Conservation (phyloP, 2,888 invertebrate genomes). For the Pristionchus mayeri region DNA sequence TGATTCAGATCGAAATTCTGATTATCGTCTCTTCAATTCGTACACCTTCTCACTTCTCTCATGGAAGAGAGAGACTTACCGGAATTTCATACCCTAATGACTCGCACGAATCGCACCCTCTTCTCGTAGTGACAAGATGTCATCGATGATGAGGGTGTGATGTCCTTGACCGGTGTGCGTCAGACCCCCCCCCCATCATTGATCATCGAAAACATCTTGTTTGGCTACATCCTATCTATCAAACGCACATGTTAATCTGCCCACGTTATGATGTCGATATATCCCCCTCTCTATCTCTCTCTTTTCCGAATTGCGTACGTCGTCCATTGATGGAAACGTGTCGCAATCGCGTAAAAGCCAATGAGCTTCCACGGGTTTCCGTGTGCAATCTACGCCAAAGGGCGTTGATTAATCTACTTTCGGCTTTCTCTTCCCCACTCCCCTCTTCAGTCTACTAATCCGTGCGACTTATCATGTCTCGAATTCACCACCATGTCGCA, state of each 20-base stretch:
- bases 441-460: background rate
- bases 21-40: too few relatives aligned
- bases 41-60: background rate
- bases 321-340: background rate
- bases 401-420: slow-evolving; percentile 20
- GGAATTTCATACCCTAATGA: background rate
- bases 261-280: background rate
- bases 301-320: too few relatives aligned
- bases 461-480: background rate
- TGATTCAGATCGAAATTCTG: too few relatives aligned
- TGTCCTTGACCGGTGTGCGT: too few relatives aligned
- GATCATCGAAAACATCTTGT: too few relatives aligned
- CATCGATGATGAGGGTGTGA: too few relatives aligned
- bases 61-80: background rate
- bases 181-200: too few relatives aligned
- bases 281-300: slow-evolving; percentile 1
- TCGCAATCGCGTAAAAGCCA: background rate
- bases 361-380: slow-evolving; percentile 10
- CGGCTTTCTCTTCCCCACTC: background rate
- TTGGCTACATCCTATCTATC: background rate
- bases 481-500: background rate
- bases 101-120: too few relatives aligned
- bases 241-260: background rate
- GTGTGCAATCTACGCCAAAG: background rate
- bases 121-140: too few relatives aligned